Evolutionary conservation across 2,797 vertebrate genomes (phyloP), one percentile per base, ranked within the genome.

Genomic region (Chiroxiphia lanceolata): DNA sequence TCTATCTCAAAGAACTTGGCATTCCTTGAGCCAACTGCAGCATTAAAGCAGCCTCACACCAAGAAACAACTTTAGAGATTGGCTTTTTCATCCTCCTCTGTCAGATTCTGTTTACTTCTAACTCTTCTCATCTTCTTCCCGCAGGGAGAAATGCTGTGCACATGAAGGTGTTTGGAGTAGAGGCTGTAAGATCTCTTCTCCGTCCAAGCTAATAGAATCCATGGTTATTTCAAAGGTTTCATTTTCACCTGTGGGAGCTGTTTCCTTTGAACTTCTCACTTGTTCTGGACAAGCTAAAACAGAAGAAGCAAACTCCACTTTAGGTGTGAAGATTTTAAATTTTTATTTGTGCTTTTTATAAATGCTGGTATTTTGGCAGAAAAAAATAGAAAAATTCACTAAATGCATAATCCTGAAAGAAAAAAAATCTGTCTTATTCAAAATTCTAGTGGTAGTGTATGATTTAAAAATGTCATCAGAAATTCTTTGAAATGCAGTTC

Each of bases 261-360:
- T 74, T 94, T 64, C 25, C 77, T 91, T 93, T 93, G 77, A 96
- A 88, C 29, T 63, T 95, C 76, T 82, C 40, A 38, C 36, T 81
- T 14, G 1, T 29, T 74, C 74, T 84, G 64, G 45, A 83, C 57
- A 90, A 76, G 3, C 68, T 80, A 59, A 93, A 93, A 69, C 27
- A 53, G n/a, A 93, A 89, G 91, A 72, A 70, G 15, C 11, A 60
- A 91, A 63, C 63, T 65, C 15, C 8, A 6, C 2, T 79, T 69
- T 27, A 68, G 26, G 16, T 27, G 34, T 51, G 36, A 91, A 80
- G 34, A n/a, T 12, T 90, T 83, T 0, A 80, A 60, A 34, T 31
- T 72, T 34, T 71, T 86, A 47, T 79, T 56, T 75, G 9, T 83
- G 34, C 3, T 78, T 93, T 85, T 81, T 61, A 45, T 65, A 81